Evolutionary conservation across 2,888 invertebrate genomes (phyloP).

Genomic region (Nephrotoma appendiculata): DNA sequence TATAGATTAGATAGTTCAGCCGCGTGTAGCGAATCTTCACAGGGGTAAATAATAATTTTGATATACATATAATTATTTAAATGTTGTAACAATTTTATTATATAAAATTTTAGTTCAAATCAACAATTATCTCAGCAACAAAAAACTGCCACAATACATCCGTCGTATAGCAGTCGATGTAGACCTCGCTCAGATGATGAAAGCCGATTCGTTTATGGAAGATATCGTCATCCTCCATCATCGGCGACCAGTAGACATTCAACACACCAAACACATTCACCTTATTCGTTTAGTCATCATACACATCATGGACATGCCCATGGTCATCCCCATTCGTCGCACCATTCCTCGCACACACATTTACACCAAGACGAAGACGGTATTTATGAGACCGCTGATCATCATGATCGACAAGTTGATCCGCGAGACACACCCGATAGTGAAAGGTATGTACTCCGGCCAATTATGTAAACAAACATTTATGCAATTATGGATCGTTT

Average conservation of each 20-base stretch:
- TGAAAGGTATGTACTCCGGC: slow-evolving; percentile 54
- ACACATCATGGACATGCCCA: slow-evolving; percentile 35
- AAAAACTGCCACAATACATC: slow-evolving; percentile 36
- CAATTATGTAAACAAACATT: slow-evolving; percentile 3
- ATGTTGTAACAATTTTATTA: not conserved
- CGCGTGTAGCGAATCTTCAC: slow-evolving; percentile 57
- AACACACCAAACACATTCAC: slow-evolving; percentile 36
- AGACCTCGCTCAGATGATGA: slow-evolving; percentile 52
- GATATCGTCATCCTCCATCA: slow-evolving; percentile 39
- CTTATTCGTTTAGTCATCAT: slow-evolving; percentile 35
- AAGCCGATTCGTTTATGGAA: slow-evolving; percentile 58
- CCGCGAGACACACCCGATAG: slow-evolving; percentile 72
- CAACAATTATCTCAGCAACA: slow-evolving; percentile 35
- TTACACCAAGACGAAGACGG: slow-evolving; percentile 63
- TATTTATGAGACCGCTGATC: slow-evolving; percentile 75
- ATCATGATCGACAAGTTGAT: slow-evolving; percentile 50
- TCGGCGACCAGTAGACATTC: slow-evolving; percentile 37
- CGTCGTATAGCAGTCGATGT: slow-evolving; percentile 40
- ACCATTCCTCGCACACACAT: slow-evolving; percentile 41
- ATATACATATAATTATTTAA: not conserved
- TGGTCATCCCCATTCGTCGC: slow-evolving; percentile 35
- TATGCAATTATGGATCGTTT: not conserved
- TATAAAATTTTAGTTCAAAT: slow-evolving; percentile 25
- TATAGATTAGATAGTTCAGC: slow-evolving; percentile 66
- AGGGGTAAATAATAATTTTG: slow-evolving; percentile 39